Evolutionary conservation across 2,888 invertebrate genomes (phyloP), one percentile per base, ranked within the genome.

Genomic region (Agrochola circellaris): DNA sequence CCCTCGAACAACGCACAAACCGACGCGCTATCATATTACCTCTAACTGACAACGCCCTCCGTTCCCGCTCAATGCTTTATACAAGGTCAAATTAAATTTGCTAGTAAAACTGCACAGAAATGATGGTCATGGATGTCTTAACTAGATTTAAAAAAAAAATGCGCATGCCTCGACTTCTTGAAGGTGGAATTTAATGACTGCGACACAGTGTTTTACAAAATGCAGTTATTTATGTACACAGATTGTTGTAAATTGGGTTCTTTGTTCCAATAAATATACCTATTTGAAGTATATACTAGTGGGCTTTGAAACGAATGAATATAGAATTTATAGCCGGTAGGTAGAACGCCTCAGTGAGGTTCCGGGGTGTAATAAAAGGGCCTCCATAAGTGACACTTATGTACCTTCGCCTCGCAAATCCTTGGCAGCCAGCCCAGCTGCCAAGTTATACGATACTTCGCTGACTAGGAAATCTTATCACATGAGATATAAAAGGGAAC

Each of bases 391-490:
- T 58, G 26, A 48, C 17, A 56, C 67, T 77, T 66, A 34, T 15
- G 7, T 64, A n/a, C 0, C 1, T 0, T 26, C 38, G 17, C 78
- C 6, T n/a, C 1, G 9, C 13, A 48, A 30, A 48, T 34, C 15
- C n/a, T 79, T 34, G 79, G 23, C 70, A 54, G 26, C 15, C 11
- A 30, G 60, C 60, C 58, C 45, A 77, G 26, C 54, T 42, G 20
- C 17, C 51, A 79, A 34, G 58, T 51, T 38, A 60, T 48, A n/a
- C 23, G 2, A 60, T 60, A 11, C 15, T 48, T 38, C 11, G 54
- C 54, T 75, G 38, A 60, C 74, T 38, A 38, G 7, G 34, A 11
- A 11, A 54, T 73, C 26, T 48, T 75, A 26, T 54, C 11, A 54
- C 17, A n/a, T 42, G 30, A 34, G 73, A 51, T 51, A 30, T 15